These are phyloP conservation scores for Toxotes lorentzi DNA, from an alignment of 2,797 vertebrate species.

Conservation along the genomic window DNA sequence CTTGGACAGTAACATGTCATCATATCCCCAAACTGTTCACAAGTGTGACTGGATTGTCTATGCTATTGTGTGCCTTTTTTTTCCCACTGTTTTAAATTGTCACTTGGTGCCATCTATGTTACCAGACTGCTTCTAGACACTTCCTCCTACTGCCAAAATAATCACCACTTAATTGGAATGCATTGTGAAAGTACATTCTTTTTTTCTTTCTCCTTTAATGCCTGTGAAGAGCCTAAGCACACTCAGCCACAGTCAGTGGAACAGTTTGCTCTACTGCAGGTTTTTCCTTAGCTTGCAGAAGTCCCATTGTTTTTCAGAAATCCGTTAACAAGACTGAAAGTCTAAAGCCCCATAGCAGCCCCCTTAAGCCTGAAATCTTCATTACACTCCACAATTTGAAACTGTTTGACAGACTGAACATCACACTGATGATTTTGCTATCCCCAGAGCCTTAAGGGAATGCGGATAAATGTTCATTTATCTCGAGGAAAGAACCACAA, in stretches of 20 bases:
- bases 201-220: conserved; percentile 1
- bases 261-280: conserved; percentile 14
- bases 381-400: conserved; percentile 33
- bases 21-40: background rate
- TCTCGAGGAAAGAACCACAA: conserved; percentile 17
- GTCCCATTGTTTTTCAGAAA: conserved; percentile 30
- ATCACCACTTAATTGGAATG: conserved; percentile 20
- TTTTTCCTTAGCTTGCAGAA: conserved; percentile 31
- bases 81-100: conserved; percentile 15
- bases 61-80: conserved; percentile 5
- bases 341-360: conserved; percentile 1
- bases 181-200: conserved; percentile 4
- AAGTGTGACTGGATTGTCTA: background rate
- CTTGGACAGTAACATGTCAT: background rate
- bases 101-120: conserved; percentile 5
- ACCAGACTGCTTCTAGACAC: background rate
- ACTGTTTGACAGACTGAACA: conserved; percentile 36
- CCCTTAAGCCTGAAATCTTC: conserved; percentile 20
- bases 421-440: conserved; percentile 25
- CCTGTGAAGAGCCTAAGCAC: background rate
- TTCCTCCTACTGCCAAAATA: conserved; percentile 13
- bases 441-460: conserved; percentile 16
- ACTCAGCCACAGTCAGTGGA: conserved; percentile 7
- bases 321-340: conserved; percentile 37
- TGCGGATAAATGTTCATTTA: conserved; percentile 25